A percentile compares a stretch with the other conserved stretches of the same genome.
Conservation (phyloP, 2,113 vertebrate genomes). For the Siniperca chuatsi region DNA sequence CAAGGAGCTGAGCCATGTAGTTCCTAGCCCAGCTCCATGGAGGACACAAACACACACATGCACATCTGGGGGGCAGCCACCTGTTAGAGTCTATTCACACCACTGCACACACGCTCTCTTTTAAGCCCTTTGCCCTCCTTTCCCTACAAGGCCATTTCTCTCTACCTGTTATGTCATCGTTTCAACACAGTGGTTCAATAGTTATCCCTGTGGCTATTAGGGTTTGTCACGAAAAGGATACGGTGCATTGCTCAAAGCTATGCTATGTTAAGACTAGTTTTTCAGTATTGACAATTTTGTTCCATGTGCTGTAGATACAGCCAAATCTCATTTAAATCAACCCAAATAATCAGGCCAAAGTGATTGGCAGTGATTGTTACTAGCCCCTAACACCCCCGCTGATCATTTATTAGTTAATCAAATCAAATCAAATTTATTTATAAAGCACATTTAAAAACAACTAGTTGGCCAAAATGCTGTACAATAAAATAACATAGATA, state of each 20-base stretch:
- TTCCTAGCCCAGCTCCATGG: background rate
- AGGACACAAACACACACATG: background rate
- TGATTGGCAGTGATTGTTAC: background rate
- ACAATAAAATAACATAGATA: too few species aligned
- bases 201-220: background rate
- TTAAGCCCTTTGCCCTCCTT: slow-evolving; percentile 30
- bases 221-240: slow-evolving; percentile 23
- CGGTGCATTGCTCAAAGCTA: slow-evolving; percentile 5
- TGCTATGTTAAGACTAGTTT: background rate
- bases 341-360: slow-evolving; percentile 1
- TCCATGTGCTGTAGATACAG: background rate
- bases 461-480: too few species aligned
- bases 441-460: too few species aligned
- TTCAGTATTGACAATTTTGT: background rate
- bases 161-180: slow-evolving; percentile 28
- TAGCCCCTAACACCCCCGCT: background rate
- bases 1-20: background rate
- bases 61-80: slow-evolving; percentile 14
- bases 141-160: background rate
- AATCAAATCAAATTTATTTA: too few species aligned
- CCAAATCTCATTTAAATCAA: background rate
- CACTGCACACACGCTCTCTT: background rate
- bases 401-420: background rate
- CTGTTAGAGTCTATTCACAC: slow-evolving; percentile 16
- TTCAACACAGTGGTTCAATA: slow-evolving; percentile 26